phyloP scores from a whole-genome alignment of 64 coral and sea anemone species.

The Pocillopora damicornis region DNA sequence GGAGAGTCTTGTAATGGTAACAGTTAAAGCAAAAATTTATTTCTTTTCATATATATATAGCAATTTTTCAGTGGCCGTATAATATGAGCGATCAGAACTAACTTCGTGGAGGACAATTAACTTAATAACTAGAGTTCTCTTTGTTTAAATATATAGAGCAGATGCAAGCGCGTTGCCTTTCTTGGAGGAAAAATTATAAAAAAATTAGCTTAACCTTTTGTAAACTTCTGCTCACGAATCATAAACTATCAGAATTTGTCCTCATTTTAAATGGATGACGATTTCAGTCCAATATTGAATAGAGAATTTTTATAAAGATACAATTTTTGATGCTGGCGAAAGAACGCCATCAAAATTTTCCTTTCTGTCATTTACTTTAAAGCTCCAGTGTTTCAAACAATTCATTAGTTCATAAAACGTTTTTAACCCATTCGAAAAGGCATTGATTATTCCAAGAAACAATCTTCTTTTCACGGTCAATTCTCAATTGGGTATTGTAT shows the following conservation, averaged over 20 bases:
- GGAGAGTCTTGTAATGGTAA: not conserved
- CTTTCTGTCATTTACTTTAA: too few species aligned
- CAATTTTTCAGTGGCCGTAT: not conserved
- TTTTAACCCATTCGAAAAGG: slow-evolving; percentile 1
- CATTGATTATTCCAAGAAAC: slow-evolving; percentile 13
- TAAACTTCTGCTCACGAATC: not conserved
- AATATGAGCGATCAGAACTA: slow-evolving; percentile 9
- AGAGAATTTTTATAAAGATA: not conserved
- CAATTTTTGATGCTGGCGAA: not conserved
- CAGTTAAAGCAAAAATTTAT: not conserved
- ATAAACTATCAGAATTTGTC: not conserved
- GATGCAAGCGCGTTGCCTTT: slow-evolving; percentile 36
- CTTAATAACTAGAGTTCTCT: slow-evolving; percentile 41
- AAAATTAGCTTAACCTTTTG: not conserved
- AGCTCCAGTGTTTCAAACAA: not conserved
- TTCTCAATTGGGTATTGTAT: slow-evolving; percentile 27
- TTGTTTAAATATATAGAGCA: slow-evolving; percentile 29
- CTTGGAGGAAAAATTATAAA: slow-evolving; percentile 4
- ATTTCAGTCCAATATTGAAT: too few species aligned
- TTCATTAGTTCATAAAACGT: slow-evolving; percentile 1
- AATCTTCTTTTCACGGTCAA: slow-evolving; percentile 12
- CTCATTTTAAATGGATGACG: not conserved
- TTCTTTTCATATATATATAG: not conserved
- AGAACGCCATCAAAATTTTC: not conserved
- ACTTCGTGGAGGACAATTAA: slow-evolving; percentile 18